Percentiles rank a stretch among this genome's conserved stretches.
Evolutionary conservation across 2,888 invertebrate genomes (phyloP).

Genomic region (Campoletis raptor): DNA sequence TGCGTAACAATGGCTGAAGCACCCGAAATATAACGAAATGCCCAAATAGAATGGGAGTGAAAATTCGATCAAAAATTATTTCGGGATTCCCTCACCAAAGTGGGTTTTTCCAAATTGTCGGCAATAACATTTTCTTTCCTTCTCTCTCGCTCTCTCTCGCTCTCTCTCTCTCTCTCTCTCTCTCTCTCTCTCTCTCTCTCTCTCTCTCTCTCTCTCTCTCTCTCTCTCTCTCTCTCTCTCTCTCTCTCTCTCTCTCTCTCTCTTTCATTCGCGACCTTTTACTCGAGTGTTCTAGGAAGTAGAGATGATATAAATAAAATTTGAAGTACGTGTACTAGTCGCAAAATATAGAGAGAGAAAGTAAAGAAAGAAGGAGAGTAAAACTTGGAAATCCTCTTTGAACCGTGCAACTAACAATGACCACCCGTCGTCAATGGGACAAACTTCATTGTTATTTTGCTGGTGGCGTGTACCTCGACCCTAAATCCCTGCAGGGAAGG

Average conservation of each 20-base stretch:
- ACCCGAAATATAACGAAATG: neutral
- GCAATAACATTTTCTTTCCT: conserved; percentile 36
- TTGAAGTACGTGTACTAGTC: neutral
- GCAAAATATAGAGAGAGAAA: conserved; percentile 16
- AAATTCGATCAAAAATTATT: conserved; percentile 32
- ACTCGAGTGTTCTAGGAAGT: conserved; percentile 1
- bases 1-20: neutral
- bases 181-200: neutral
- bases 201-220: neutral
- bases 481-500: conserved; percentile 37
- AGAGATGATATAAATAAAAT: conserved; percentile 31
- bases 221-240: too few relatives aligned
- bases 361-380: conserved; percentile 15
- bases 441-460: conserved; percentile 69
- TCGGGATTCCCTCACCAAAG: conserved; percentile 10
- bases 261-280: neutral
- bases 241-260: neutral
- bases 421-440: conserved; percentile 62
- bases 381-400: conserved; percentile 51
- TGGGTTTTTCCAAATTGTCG: conserved; percentile 64
- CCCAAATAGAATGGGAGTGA: neutral
- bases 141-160: too few relatives aligned
- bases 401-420: conserved; percentile 58
- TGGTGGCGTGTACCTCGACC: conserved; percentile 71
- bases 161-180: too few relatives aligned